These are phyloP conservation scores for Strongylocentrotus purpuratus DNA, from an alignment of 35 echinoderm and acorn worm genomes.

Conservation along the genomic window DNA sequence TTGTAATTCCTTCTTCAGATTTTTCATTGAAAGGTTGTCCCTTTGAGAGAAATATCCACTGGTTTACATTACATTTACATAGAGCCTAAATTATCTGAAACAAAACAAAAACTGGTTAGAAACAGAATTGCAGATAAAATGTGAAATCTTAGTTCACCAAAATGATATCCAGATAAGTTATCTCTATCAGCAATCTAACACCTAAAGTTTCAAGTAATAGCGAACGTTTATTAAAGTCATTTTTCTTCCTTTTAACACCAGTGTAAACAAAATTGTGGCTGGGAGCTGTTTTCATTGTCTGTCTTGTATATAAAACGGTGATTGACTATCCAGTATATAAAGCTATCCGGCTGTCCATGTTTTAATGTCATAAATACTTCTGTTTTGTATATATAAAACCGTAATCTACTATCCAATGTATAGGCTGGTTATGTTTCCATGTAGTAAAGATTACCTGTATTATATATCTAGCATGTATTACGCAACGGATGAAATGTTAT, in stretches of 20 bases:
- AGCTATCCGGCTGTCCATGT: background rate
- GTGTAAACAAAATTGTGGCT: background rate
- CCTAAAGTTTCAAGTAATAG: background rate
- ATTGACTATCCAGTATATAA: conserved; percentile 16
- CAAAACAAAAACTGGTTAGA: background rate
- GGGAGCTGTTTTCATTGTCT: background rate
- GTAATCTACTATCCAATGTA: conserved; percentile 21
- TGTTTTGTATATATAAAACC: background rate
- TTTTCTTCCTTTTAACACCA: background rate
- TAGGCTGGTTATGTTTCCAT: background rate
- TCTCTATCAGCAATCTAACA: background rate
- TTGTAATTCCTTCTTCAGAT: too few relatives aligned
- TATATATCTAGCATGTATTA: conserved; percentile 37
- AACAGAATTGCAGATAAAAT: background rate
- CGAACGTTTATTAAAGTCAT: background rate
- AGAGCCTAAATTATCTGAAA: too few relatives aligned
- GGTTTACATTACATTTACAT: too few relatives aligned
- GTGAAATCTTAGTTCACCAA: background rate
- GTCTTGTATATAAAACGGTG: background rate
- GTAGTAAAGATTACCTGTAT: background rate
- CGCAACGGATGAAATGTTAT: conserved; percentile 22
- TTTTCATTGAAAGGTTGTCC: too few relatives aligned
- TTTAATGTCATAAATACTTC: background rate
- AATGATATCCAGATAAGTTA: background rate
- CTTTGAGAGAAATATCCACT: too few relatives aligned